Base-by-base conservation (phyloP, 1,140 invertebrate genomes). In the Thaumetopoea pityocampa region DNA sequence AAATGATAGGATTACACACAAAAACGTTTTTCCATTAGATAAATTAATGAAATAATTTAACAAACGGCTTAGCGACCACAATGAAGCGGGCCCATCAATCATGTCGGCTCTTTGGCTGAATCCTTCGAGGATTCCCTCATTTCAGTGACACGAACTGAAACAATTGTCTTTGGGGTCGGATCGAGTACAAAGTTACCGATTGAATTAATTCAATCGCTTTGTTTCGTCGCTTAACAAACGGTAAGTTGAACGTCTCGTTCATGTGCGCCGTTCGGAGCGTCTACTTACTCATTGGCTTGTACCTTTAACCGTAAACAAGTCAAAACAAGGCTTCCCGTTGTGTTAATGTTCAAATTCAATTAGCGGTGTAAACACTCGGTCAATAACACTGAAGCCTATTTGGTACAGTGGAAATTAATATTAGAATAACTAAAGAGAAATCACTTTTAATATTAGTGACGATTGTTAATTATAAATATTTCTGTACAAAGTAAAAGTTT, bases 171-270 rank as follows among this genome's bases (percentile, higher is more conserved):
- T 66, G 64, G 55, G 56, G 54, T 43, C 59, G 66, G 69, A 74
- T 70, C n/a, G n/a, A n/a, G n/a, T n/a, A 61, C 58, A 68, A 70
- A 78, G 61, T 74, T 74, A 57, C 60, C 72, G 60, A 78, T 78
- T 68, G 77, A 81, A 81, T 81, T 81, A 81, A 78, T 81, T 78
- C 64, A 71, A 81, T 76, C 54, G 67, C 73, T 68, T 42, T 60
- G 67, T 81, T 76, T 69, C 59, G 51, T 56, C 47, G 43, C 55
- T 51, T 57, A 65, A 51, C 67, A 68, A 69, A 72, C 67, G 70
- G 70, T 54, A 65, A 72, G 60, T 72, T 72, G 65, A 67, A 67
- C 16, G 24, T 28, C n/a, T n/a, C n/a, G n/a, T n/a, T n/a, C n/a
- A n/a, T 28, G 24, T 28, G 14, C 17, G 24, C 20, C 29, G 16